Evolutionary conservation across 2,797 vertebrate genomes (phyloP), one percentile per base, ranked within the genome.

Genomic region (Hephaestus fuliginosus): DNA sequence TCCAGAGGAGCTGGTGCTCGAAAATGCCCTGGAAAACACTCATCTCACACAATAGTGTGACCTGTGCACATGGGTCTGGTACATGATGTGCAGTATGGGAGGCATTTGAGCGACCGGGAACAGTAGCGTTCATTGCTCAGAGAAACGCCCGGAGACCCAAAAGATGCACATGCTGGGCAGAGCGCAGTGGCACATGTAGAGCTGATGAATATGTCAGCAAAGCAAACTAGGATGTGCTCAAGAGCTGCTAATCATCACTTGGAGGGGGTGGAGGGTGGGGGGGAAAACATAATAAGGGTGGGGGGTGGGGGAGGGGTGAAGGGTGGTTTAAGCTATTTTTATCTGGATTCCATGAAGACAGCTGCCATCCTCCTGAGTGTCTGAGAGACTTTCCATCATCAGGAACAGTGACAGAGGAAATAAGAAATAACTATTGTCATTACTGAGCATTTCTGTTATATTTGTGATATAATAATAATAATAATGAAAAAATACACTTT

Each of bases 341-440:
- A 92, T 83, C 89, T 49, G 72, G 81, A 93, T 91, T 86, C 88
- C 88, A 88, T 76, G 56, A 87, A 89, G 90, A 91, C 94, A 94
- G 93, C 93, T 93, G 94, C 63, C 84, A 79, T 83, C 88, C 74
- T 91, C 61, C 58, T 0, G 11, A 82, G 85, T 77, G 80, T 41
- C 33, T 68, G 73, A 49, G 76, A 91, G 79, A 82, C 76, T 70
- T 88, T 65, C 60, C 39, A 82, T 85, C 63, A 61, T 8, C 13
- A 46, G 46, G 25, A 71, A 71, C n/a, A 70, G n/a, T 7, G 22
- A 53, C 53, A 68, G 28, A 12, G 53, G 48, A 28, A 49, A 44
- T 9, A 13, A 46, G 20, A 69, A 36, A 9, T 12, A 22, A 3
- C 10, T 5, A 9, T 13, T 1, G 48, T 28, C 13, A 57, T 55